phyloP scores from a whole-genome alignment of 2,113 vertebrate genomes.

The Prochilodus magdalenae region DNA sequence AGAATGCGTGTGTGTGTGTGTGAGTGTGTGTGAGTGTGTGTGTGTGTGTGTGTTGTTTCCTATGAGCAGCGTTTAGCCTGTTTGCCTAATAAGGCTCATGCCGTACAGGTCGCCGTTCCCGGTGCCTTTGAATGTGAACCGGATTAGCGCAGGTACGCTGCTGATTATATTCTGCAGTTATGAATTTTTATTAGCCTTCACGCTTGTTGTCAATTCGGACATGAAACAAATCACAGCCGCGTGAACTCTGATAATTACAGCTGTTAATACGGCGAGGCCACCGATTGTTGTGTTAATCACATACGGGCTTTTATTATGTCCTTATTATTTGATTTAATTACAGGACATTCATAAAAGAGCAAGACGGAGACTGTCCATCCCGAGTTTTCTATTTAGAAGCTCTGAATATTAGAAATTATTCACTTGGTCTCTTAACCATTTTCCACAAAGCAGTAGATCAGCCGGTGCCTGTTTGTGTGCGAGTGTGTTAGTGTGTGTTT shows the following conservation, averaged over 20 bases:
- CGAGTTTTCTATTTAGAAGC: constrained; percentile 2
- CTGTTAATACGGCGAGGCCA: constrained; percentile 54
- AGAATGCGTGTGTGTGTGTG: neutral
- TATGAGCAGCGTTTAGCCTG: neutral
- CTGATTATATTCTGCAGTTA: neutral
- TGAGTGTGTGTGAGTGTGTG: constrained; percentile 20
- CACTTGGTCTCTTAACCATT: neutral
- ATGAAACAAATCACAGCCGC: neutral
- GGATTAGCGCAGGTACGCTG: neutral
- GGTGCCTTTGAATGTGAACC: neutral
- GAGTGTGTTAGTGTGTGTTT: too few relatives aligned
- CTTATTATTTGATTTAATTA: constrained; percentile 49
- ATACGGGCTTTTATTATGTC: neutral
- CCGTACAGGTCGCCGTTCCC: neutral
- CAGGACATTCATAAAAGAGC: constrained; percentile 57
- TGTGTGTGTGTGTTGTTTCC: neutral
- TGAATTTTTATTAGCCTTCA: neutral
- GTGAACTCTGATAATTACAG: constrained; percentile 58
- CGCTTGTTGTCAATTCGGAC: neutral
- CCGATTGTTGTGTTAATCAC: constrained; percentile 57
- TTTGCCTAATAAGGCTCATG: neutral
- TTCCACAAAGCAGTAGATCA: neutral
- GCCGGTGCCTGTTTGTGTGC: neutral
- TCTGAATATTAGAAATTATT: constrained; percentile 28
- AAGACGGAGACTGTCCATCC: constrained; percentile 44